These are phyloP conservation scores for Hetaerina americana DNA, from an alignment of 1,140 invertebrate genomes.

Conservation along the genomic window DNA sequence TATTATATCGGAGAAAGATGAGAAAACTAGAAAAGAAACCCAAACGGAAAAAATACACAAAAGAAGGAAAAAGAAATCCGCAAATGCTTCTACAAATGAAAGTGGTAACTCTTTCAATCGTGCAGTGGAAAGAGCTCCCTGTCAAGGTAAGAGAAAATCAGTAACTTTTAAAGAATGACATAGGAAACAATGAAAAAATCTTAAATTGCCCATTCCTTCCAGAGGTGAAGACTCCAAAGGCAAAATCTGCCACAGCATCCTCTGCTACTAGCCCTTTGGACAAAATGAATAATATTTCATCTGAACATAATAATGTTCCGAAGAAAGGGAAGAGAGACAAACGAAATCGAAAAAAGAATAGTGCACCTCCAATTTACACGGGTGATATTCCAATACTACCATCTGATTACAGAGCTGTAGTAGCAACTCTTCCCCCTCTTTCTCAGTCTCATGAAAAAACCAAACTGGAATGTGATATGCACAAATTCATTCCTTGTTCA, in stretches of 20 bases:
- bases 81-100: background rate
- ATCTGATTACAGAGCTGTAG: background rate
- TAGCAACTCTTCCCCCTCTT: background rate
- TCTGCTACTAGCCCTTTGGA: background rate
- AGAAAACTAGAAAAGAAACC: background rate
- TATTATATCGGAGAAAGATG: background rate
- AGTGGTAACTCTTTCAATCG: too few species aligned
- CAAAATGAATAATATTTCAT: background rate
- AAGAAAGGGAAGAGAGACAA: background rate
- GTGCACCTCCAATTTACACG: background rate
- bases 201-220: too few species aligned
- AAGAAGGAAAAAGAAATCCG: background rate
- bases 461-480: background rate
- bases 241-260: background rate
- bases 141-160: too few species aligned
- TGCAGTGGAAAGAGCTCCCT: too few species aligned
- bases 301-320: background rate
- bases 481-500: background rate
- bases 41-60: background rate
- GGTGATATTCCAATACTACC: background rate
- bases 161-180: too few species aligned
- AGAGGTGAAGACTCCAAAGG: too few species aligned
- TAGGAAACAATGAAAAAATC: too few species aligned
- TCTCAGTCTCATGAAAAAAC: background rate
- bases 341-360: background rate